Conservation (phyloP, 1,140 invertebrate genomes). For the Rhyzopertha dominica region DNA sequence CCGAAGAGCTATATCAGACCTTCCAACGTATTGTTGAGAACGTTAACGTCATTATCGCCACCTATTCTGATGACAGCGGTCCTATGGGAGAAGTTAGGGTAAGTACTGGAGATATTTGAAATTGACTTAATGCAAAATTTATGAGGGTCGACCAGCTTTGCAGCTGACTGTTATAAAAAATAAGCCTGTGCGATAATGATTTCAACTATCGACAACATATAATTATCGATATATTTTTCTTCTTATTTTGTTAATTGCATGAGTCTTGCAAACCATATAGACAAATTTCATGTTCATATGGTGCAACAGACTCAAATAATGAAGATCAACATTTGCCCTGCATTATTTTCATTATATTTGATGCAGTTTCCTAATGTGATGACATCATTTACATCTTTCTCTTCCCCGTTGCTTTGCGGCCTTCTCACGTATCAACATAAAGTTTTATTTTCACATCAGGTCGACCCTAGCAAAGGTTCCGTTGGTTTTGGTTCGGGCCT, state of each 20-base stretch:
- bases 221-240: too few species aligned
- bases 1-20: slow-evolving; percentile 97
- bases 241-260: too few species aligned
- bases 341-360: slow-evolving; percentile 20
- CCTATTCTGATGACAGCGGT: slow-evolving; percentile 94
- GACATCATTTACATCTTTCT: too few species aligned
- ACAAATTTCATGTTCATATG: too few species aligned
- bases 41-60: slow-evolving; percentile 99
- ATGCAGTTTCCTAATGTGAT: slow-evolving; percentile 34
- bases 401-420: too few species aligned
- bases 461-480: slow-evolving; percentile 95
- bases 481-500: slow-evolving; percentile 99
- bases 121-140: neutral
- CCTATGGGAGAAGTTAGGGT: slow-evolving; percentile 98
- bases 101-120: slow-evolving; percentile 42
- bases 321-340: slow-evolving; percentile 35
- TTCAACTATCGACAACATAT: neutral
- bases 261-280: too few species aligned
- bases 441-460: slow-evolving; percentile 46
- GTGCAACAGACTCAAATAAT: too few species aligned
- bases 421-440: too few species aligned
- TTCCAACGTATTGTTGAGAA: slow-evolving; percentile 99
- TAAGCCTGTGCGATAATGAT: neutral
- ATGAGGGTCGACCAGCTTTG: slow-evolving; percentile 9
- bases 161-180: neutral